Conservation (phyloP, 2,113 vertebrate species). For the Osmerus mordax region DNA sequence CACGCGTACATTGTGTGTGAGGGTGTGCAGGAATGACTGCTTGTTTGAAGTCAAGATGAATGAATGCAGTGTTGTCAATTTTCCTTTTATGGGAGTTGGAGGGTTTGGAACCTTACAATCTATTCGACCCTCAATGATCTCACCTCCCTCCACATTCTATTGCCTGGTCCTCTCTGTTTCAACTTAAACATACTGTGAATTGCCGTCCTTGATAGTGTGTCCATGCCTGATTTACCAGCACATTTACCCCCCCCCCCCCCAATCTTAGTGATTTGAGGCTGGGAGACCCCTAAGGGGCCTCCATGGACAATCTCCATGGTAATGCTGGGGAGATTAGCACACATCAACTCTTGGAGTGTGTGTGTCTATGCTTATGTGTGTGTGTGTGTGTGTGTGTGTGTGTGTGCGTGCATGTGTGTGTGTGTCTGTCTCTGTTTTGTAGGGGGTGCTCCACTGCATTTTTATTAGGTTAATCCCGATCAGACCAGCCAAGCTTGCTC, state of each 20-base stretch:
- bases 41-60: too few species aligned
- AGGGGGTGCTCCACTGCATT: conserved; percentile 5
- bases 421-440: conserved; percentile 14
- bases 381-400: background rate
- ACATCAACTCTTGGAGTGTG: background rate
- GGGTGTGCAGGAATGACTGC: too few species aligned
- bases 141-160: too few species aligned
- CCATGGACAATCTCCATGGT: conserved; percentile 25
- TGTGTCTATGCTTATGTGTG: background rate
- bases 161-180: too few species aligned
- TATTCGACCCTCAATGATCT: too few species aligned
- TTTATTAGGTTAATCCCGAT: conserved; percentile 26
- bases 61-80: too few species aligned
- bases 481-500: conserved; percentile 50
- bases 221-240: too few species aligned
- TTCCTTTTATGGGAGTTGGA: too few species aligned
- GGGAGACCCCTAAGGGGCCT: conserved; percentile 16
- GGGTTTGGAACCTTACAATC: too few species aligned
- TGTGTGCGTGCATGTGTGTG: conserved; percentile 14
- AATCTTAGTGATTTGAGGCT: conserved; percentile 17
- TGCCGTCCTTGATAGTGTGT: too few species aligned
- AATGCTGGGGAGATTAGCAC: conserved; percentile 28
- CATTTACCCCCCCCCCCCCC: background rate
- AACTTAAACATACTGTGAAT: conserved; percentile 14
- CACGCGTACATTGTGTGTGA: background rate